Percentiles rank a stretch among this genome's conserved stretches.
Conservation (phyloP, 2,113 vertebrate genomes). For the Puntigrus tetrazona region DNA sequence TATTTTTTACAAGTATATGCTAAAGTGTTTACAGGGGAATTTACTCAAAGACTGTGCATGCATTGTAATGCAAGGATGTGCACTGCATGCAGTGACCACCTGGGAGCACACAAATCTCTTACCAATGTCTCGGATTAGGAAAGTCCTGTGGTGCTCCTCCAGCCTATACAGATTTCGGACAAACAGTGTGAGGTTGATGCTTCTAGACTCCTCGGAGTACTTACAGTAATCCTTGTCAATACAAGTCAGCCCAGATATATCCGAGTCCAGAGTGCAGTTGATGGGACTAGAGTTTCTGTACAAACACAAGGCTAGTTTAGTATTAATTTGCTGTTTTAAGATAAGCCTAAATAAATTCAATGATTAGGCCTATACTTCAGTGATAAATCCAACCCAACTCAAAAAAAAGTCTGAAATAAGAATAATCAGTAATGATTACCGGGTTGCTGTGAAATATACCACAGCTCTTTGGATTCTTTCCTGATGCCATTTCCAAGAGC, state of each 20-base stretch:
- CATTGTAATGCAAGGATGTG: not conserved
- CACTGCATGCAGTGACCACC: not conserved
- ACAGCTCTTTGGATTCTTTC: constrained; percentile 32
- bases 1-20: no score
- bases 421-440: constrained; percentile 56
- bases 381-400: not conserved
- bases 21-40: no score
- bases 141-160: constrained; percentile 67
- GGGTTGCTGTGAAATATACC: constrained; percentile 55
- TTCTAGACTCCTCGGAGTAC: constrained; percentile 66
- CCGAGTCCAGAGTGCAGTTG: constrained; percentile 63
- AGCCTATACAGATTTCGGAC: constrained; percentile 61
- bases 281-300: constrained; percentile 58
- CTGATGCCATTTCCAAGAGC: constrained; percentile 66
- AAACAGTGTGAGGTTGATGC: constrained; percentile 64
- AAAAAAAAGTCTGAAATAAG: no score
- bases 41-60: no score
- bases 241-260: constrained; percentile 64
- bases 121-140: constrained; percentile 75
- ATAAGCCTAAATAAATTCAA: not conserved
- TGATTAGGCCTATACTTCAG: not conserved
- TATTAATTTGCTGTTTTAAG: not conserved
- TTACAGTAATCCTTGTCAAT: constrained; percentile 59
- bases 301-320: not conserved
- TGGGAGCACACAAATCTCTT: constrained; percentile 31